A percentile compares a stretch with the other conserved stretches of the same genome.
Conservation (phyloP, 2,888 invertebrate species). For the Hypomecis atomaria region DNA sequence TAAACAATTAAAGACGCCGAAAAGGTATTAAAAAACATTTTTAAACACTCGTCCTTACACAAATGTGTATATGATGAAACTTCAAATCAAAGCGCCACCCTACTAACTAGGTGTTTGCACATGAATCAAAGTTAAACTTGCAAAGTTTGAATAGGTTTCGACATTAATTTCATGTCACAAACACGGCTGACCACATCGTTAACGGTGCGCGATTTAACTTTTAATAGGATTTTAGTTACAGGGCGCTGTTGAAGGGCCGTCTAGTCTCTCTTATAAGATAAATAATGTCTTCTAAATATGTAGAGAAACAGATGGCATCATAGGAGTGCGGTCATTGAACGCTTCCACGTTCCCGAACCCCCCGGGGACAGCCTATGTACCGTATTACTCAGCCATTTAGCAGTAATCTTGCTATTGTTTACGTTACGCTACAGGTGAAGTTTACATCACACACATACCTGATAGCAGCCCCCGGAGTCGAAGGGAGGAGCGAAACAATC, state of each 20-base stretch:
- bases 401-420: conserved; percentile 60
- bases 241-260: background rate
- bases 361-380: conserved; percentile 44
- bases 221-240: conserved; percentile 18
- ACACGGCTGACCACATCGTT: conserved; percentile 39
- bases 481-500: conserved; percentile 55
- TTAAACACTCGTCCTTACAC: conserved; percentile 7
- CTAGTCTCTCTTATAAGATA: background rate
- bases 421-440: conserved; percentile 60
- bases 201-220: conserved; percentile 23
- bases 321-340: conserved; percentile 61
- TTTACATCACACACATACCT: conserved; percentile 61
- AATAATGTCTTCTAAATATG: background rate
- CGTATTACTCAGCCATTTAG: conserved; percentile 49
- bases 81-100: conserved; percentile 32
- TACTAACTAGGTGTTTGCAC: conserved; percentile 31
- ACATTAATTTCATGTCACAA: conserved; percentile 42
- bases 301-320: conserved; percentile 18
- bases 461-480: conserved; percentile 54
- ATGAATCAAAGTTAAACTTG: conserved; percentile 48
- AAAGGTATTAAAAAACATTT: background rate
- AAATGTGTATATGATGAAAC: conserved; percentile 23
- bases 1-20: conserved; percentile 5
- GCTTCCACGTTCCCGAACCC: conserved; percentile 54
- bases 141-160: conserved; percentile 41